A percentile compares a stretch with the other conserved stretches of the same genome.
Conservation (phyloP, 2,797 vertebrate species). For the Tadarida brasiliensis region DNA sequence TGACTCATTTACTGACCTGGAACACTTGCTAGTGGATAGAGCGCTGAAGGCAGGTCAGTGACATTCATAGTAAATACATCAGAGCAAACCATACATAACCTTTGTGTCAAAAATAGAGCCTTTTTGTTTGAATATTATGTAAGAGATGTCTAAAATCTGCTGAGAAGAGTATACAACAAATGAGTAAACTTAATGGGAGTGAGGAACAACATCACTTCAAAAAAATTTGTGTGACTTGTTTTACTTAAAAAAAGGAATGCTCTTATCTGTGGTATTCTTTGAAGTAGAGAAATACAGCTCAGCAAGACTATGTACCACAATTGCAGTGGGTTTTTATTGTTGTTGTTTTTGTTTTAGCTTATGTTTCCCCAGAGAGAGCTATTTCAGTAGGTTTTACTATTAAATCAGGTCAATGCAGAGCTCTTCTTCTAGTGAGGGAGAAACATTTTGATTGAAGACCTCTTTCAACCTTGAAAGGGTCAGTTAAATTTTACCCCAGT, state of each 20-base stretch:
- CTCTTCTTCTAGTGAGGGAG: not conserved
- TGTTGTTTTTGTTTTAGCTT: conserved; percentile 36
- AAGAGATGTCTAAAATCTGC: not conserved
- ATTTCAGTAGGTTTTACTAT: conserved; percentile 58
- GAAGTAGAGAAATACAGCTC: conserved; percentile 31
- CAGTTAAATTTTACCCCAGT: conserved; percentile 66
- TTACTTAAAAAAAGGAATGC: not conserved
- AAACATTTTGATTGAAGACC: conserved; percentile 64
- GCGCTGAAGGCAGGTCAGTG: not conserved
- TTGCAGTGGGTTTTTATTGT: not conserved
- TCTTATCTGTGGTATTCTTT: not conserved
- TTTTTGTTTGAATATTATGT: not conserved
- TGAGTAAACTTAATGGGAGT: not conserved
- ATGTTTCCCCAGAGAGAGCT: conserved; percentile 37
- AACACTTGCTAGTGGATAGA: not conserved
- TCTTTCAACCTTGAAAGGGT: conserved; percentile 67
- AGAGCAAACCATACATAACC: not conserved
- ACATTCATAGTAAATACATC: not conserved
- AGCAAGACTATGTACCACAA: not conserved
- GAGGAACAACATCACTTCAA: not conserved
- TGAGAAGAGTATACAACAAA: not conserved
- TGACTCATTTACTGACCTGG: not conserved
- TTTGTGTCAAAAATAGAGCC: not conserved
- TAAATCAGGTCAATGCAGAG: conserved; percentile 24
- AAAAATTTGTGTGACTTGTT: not conserved